Evolutionary conservation across 2,888 invertebrate species (phyloP).

Genomic region (Terebella lapidaria): DNA sequence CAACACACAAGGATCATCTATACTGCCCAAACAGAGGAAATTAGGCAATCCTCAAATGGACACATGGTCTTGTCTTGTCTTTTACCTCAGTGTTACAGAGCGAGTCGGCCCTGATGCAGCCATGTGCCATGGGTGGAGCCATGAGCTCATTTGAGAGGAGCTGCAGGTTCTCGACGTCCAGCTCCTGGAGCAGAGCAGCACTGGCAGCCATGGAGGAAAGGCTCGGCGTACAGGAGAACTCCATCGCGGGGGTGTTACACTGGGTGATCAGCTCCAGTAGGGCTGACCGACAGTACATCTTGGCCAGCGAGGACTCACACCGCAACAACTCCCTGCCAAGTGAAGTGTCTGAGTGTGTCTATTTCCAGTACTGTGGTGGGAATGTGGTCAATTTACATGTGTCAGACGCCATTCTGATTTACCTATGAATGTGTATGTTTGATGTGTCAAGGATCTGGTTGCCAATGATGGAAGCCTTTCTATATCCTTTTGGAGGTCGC

Average conservation of each 20-base stretch:
- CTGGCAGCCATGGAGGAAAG: constrained; percentile 35
- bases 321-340: constrained; percentile 42
- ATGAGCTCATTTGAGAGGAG: constrained; percentile 47
- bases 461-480: constrained; percentile 28
- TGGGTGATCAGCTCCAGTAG: constrained; percentile 45
- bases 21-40: too few species aligned
- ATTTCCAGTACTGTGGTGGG: too few species aligned
- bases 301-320: constrained; percentile 41
- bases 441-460: constrained; percentile 35
- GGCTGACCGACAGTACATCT: constrained; percentile 47
- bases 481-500: constrained; percentile 44
- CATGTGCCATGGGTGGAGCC: constrained; percentile 36
- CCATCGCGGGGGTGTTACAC: constrained; percentile 48
- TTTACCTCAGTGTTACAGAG: constrained; percentile 25
- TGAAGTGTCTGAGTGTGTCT: too few species aligned
- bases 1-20: too few species aligned
- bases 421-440: constrained; percentile 47
- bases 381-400: too few species aligned
- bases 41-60: too few species aligned
- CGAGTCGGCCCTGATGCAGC: constrained; percentile 34
- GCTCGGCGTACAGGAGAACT: constrained; percentile 30
- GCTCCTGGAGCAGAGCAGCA: constrained; percentile 43
- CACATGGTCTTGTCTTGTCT: too few species aligned
- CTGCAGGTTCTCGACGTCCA: constrained; percentile 52
- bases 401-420: too few species aligned